Base-by-base conservation (phyloP, 2,888 invertebrate species). In the Iphiclides podalirius region DNA sequence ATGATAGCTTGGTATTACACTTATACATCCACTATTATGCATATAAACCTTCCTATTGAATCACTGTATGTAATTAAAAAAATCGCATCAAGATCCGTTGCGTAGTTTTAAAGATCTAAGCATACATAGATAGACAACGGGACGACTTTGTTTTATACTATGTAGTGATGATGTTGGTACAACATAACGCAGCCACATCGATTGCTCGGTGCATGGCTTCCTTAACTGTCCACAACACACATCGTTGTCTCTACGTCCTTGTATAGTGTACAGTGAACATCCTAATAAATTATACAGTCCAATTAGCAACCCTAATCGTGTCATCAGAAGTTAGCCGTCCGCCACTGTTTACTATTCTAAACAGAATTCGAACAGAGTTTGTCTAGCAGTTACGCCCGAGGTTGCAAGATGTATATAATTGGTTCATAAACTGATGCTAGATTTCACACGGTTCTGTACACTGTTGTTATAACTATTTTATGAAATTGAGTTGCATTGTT, bases 241-340 rank as follows among this genome's bases (percentile, higher is more conserved):
- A 9, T 14, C 33, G 14, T 12, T n/a, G n/a, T n/a, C n/a, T n/a
- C 40, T 11, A 15, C 47, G 28, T 39, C 26, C 35, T 23, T 43
- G 16, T 16, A 37, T n/a, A n/a, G n/a, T n/a, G n/a, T n/a, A n/a
- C 20, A 17, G 13, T 31, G 45, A 37, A 31, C 45, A 37, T 31
- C 13, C 36, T 41, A 36, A 43, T 49, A 47, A 20, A 52, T 55
- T 56, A 59, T 58, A 53, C 49, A 52, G 55, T 39, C 51, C 54
- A 61, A 58, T 61, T 59, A 59, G 52, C 47, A 54, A 58, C 47
- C 39, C 16, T 47, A 36, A 49, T 49, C 48, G 53, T 48, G 47
- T 36, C 48, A 48, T 49, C 16, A 36, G 41, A 47, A 47, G 41
- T 47, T 47, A 41, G 17, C 26, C 37, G 12, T 13, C 15, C 34